These are phyloP conservation scores for Troides aeacus DNA, from an alignment of 2,888 invertebrate species.

Conservation along the genomic window DNA sequence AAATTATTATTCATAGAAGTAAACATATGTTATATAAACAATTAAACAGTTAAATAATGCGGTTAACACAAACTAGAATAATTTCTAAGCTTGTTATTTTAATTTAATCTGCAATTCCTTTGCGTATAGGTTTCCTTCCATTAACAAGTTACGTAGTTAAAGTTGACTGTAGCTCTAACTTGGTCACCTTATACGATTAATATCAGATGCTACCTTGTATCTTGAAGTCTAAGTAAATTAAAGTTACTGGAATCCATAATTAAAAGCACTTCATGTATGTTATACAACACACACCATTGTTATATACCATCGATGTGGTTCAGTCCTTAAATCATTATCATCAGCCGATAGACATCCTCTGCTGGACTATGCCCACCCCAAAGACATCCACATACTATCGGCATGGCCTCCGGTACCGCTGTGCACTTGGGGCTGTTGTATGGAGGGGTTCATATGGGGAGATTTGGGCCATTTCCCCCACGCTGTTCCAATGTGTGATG, in stretches of 20 bases:
- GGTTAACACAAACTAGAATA: not conserved
- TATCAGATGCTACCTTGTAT: not conserved
- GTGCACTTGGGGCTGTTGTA: too few relatives aligned
- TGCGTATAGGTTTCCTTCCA: not conserved
- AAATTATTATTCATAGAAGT: too few relatives aligned
- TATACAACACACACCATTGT: too few relatives aligned
- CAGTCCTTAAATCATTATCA: too few relatives aligned
- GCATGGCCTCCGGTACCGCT: too few relatives aligned
- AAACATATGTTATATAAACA: not conserved
- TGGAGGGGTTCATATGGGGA: too few relatives aligned
- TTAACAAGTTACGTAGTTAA: constrained; percentile 1
- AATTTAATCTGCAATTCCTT: not conserved
- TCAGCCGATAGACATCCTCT: too few relatives aligned
- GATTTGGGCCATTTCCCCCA: too few relatives aligned
- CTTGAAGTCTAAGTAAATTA: not conserved
- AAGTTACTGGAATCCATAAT: not conserved
- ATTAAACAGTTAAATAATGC: constrained; percentile 1
- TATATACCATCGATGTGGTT: too few relatives aligned
- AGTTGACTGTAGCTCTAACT: not conserved
- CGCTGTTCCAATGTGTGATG: too few relatives aligned
- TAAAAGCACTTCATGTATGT: not conserved
- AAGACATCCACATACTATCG: too few relatives aligned
- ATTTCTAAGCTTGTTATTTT: constrained; percentile 6
- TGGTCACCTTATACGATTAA: not conserved
- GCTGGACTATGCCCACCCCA: too few relatives aligned